Base-by-base conservation (phyloP, 2,797 vertebrate genomes). In the Anguilla megastoma region DNA sequence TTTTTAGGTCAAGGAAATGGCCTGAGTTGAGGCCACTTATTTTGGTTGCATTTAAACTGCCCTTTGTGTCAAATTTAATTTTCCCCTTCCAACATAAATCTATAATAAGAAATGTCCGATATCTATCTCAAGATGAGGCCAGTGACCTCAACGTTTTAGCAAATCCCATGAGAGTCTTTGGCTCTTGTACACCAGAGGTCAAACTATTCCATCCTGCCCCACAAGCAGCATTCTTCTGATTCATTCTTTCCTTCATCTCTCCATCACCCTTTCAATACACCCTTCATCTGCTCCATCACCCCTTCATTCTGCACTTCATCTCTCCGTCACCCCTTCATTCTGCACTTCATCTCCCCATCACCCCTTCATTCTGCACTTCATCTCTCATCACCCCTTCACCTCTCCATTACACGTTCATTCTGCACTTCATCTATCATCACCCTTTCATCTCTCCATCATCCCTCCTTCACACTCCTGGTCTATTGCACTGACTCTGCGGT, bases 151-250 rank as follows among this genome's bases (percentile, higher is more conserved):
- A 50, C 30, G 41, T 69, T 83, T 48, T 12, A n/a, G 5, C 5
- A n/a, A 82, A 82, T 82, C 88, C 90, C 90, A 18, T 66, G 92
- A 92, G 94, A 94, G 90, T 90, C 93, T 91, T 92, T 91, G 90
- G 92, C 89, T 93, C 87, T 85, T 87, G 89, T 93, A 92, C 94
- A 94, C 94, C 87, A 84, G 86, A 76, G 94, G 94, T 94, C 94
- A 94, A 85, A 94, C 93, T 95, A 92, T 95, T 95, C 95, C 95
- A 92, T 88, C 2, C 84, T 89, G 86, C 91, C 92, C 93, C 90
- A 91, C 88, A 93, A 91, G 50, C 50, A 84, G 52, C 12, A n/a
- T 56, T 54, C n/a, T 36, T 2, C 30, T 36, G 10, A 84, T 56
- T 52, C 52, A 66, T 48, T 50, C 79, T 18, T 18, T 7, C 36